Base-by-base conservation (phyloP, 2,797 vertebrate genomes). In the Zonotrichia albicollis region DNA sequence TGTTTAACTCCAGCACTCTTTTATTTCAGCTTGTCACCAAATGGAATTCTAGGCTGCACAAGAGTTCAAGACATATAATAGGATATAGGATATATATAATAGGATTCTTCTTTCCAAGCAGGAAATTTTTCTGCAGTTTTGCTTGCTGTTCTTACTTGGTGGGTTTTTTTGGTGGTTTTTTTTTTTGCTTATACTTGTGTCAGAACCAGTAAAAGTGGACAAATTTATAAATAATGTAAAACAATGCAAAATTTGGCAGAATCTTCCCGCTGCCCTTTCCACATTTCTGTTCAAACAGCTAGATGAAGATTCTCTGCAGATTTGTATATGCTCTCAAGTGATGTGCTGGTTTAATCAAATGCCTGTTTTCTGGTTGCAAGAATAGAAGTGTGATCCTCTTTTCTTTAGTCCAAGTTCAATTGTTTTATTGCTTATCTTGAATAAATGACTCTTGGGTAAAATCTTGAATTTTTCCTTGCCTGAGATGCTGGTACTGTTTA, bases 381-480 rank as follows among this genome's bases (percentile, higher is more conserved):
- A 82, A 82, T 22, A 93, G 58, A 81, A 53, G n/a, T 78, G 23
- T 36, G 64, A 76, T 87, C 53, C 29, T 76, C 29, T 88, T 75
- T 89, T 70, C 18, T 87, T 74, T 62, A 75, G 50, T 71, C 75
- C 53, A 72, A 94, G 84, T 84, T 67, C 27, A 70, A 3, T 79
- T 90, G 60, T 46, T 94, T 84, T 84, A 50, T 92, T 94, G 58
- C 65, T 77, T 5, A 68, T 93, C 57, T 88, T 82, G 36, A 82
- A 71, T 86, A 92, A 95, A 78, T 60, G 27, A 10, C 48, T 95
- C 71, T 80, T 95, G 75, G 60, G 79, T 83, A 65, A 72, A 90
- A 22, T 61, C 62, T 89, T 84, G 71, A 84, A 4, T 53, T 93
- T 96, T 92, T 93, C 30, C 50, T 94, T 91, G 77, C 71, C 70